Conservation (phyloP, 2,888 invertebrate genomes). For the Eupithecia vulgata region DNA sequence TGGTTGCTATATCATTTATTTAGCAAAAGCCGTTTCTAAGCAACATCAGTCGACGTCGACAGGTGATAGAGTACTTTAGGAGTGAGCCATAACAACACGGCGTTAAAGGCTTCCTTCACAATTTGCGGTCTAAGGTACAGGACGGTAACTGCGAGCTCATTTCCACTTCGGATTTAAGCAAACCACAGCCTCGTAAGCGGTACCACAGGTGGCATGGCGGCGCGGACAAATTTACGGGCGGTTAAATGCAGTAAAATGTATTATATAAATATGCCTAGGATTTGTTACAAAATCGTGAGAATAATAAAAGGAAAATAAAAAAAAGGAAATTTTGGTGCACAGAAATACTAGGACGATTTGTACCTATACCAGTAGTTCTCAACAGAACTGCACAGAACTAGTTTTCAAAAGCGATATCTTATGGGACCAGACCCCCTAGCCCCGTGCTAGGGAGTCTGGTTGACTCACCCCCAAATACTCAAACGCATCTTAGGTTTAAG, state of each 20-base stretch:
- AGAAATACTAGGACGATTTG: too few relatives aligned
- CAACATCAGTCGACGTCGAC: slow-evolving; percentile 65
- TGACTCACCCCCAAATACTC: too few relatives aligned
- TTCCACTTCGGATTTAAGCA: slow-evolving; percentile 71
- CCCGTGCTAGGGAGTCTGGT: too few relatives aligned
- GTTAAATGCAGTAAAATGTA: slow-evolving; percentile 12
- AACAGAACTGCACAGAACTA: too few relatives aligned
- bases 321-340: too few relatives aligned
- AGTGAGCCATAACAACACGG: slow-evolving; percentile 61
- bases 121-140: slow-evolving; percentile 71
- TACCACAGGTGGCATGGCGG: slow-evolving; percentile 49
- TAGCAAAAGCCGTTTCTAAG: not conserved
- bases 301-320: too few relatives aligned
- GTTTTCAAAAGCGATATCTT: too few relatives aligned
- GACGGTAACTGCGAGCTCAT: slow-evolving; percentile 69
- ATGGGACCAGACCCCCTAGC: too few relatives aligned
- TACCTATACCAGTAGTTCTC: too few relatives aligned
- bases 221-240: slow-evolving; percentile 41
- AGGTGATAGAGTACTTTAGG: slow-evolving; percentile 69
- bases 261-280: not conserved
- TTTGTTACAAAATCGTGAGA: not conserved
- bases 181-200: slow-evolving; percentile 65
- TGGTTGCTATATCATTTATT: too few relatives aligned
- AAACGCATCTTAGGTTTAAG: too few relatives aligned
- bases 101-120: slow-evolving; percentile 62